Evolutionary conservation across 2,797 vertebrate species (phyloP), one percentile per base, ranked within the genome.

Genomic region (Bryconaethiops microstoma): DNA sequence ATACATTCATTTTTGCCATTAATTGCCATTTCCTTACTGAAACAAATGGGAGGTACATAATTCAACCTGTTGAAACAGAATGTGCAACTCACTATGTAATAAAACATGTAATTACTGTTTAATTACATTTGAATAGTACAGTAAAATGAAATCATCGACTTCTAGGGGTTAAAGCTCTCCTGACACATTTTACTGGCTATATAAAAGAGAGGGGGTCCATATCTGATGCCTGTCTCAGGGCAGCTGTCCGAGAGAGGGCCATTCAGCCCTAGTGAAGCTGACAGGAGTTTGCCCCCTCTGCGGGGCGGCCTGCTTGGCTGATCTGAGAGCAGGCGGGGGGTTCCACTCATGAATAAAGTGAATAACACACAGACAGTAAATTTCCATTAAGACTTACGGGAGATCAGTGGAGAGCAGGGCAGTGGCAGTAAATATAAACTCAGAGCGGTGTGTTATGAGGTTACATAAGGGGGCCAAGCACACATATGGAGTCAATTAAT

Each of bases 201-300:
- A 7, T 6, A 35, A 35, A 35, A 63, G 23, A 1, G 0, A 17
- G 14, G 16, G 29, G 52, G 52, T 45, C 40, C 74, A 74, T 42
- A 48, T 65, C 55, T 79, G 79, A 83, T 72, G 67, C 59, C 59
- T 60, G 69, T 72, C 74, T 76, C 29, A 67, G 69, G 60, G 63
- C 57, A 54, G 42, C 74, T 75, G 64, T 71, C 74, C 73, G 76
- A 75, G 50, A 68, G n/a, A 77, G 55, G 45, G 62, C 63, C 68
- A 64, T 59, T 72, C 23, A 67, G 52, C 17, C 19, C 23, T 35
- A 73, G 50, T 39, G 48, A 14, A 29, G 57, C 39, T 68, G 75
- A 67, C 45, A 23, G 65, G 50, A 45, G 13, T 42, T n/a, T 17
- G 52, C 13, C 52, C 39, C 65, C 52, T 35, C 19, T 23, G 68